Evolutionary conservation across 2,888 invertebrate genomes (phyloP), one percentile per base, ranked within the genome.

Genomic region (Microlaimidae sp.): DNA sequence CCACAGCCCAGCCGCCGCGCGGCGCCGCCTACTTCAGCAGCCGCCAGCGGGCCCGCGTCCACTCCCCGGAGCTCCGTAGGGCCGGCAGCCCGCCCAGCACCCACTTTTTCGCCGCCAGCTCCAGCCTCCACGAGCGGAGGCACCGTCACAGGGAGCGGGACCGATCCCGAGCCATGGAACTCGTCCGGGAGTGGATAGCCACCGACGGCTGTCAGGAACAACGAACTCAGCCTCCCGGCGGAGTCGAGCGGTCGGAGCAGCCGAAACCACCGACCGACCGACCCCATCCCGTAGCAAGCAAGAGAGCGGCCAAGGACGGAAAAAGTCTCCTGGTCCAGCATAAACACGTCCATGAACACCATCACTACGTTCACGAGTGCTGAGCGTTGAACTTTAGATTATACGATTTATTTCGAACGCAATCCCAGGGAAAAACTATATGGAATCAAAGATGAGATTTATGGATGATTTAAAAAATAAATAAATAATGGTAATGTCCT

Each of bases 261-360:
- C 38, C 38, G 38, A 38, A 13, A n/a, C 38, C 38, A 13, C 38
- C 38, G 38, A n/a, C n/a, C n/a, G n/a, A n/a, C n/a, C n/a, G n/a
- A n/a, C n/a, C n/a, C n/a, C n/a, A n/a, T n/a, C n/a, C n/a, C n/a
- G n/a, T n/a, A n/a, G n/a, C n/a, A n/a, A n/a, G n/a, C n/a, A n/a
- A n/a, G n/a, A 10, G 38, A n/a, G 13, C 38, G 38, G 13, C 38
- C 13, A n/a, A 13, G 38, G 13, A 38, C 38, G 38, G 38, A 38
- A 10, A n/a, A n/a, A 38, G 13, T 38, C 13, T 21, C 21, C 7
- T 21, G 43, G n/a, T 43, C 17, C 43, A 49, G 23, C 49, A 49
- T 21, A 49, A 32, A 32, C 49, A 49, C 32, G 49, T 49, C n/a
- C 49, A 49, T 24, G 32, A 32, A 27, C 49, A 49, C 19, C 28